phyloP scores from a whole-genome alignment of 1,140 invertebrate species.

The Calephelis nemesis region DNA sequence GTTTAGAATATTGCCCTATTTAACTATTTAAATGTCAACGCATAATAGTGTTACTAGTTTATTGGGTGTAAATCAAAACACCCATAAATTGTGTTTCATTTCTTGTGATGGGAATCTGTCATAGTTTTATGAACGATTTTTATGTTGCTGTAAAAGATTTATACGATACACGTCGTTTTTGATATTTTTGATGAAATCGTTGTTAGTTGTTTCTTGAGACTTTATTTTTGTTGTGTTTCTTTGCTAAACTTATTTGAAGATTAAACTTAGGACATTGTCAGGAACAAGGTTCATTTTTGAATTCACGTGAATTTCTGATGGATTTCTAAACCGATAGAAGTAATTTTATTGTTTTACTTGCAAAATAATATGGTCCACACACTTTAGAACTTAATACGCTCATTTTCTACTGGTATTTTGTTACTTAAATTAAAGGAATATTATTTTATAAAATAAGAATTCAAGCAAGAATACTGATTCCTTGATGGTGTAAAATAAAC shows the following conservation, averaged over 20 bases:
- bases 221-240: too few species aligned
- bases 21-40: slow-evolving; percentile 46
- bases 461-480: too few species aligned
- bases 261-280: background rate
- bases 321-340: too few species aligned
- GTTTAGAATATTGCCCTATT: slow-evolving; percentile 46
- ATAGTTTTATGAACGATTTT: slow-evolving; percentile 20
- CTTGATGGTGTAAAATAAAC: too few species aligned
- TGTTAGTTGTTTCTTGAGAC: background rate
- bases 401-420: too few species aligned
- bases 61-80: slow-evolving; percentile 39
- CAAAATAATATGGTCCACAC: too few species aligned
- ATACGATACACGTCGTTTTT: background rate
- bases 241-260: too few species aligned
- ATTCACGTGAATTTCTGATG: too few species aligned
- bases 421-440: too few species aligned
- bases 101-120: slow-evolving; percentile 28
- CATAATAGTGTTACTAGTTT: slow-evolving; percentile 29
- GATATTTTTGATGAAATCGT: background rate
- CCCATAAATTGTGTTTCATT: slow-evolving; percentile 32
- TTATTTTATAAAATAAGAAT: too few species aligned
- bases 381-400: too few species aligned
- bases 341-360: too few species aligned
- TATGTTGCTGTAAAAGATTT: slow-evolving; percentile 6
- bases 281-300: background rate